Base-by-base conservation (phyloP, 2,113 vertebrate species). In the Lasiurus cinereus region DNA sequence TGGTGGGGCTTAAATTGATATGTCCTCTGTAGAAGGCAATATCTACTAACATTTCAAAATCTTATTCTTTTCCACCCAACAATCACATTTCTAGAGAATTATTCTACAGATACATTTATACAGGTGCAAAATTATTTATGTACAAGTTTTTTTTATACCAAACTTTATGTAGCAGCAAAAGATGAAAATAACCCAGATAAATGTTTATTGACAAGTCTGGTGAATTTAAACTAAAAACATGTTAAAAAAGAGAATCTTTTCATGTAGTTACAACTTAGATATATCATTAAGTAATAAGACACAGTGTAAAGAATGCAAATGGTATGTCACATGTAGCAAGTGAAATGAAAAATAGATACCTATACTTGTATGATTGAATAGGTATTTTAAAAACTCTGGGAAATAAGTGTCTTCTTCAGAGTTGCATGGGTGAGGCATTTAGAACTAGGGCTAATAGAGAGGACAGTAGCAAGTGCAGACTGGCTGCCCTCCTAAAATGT, bases 21-120 rank as follows among this genome's bases (percentile, higher is more conserved):
- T 22, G 36, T 31, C 19, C 70, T 16, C 22, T 13, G 6, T 27
- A 43, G 50, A 79, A 74, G 39, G 52, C n/a, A 88, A 59, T 78
- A n/a, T 13, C 76, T 48, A 72, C 64, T 64, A 69, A 87, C 69
- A 90, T 72, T 88, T 93, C 73, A 88, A 79, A 79, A n/a, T 22
- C n/a, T 69, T 76, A 39, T 56, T 86, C 72, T 77, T 66, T 43
- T 83, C 14, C 22, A 72, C 15, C 3, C 31, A 31, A 36, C 21
- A 9, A 56, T 66, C 59, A 56, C 31, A 93, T 87, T 87, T 72
- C 52, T 77, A 72, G 70, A 52, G 43, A 90, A 72, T 72, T 83
- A 73, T 83, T 95, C 83, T 78, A 39, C 16, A 66, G 33, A 39
- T 56, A 15, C 16, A 73, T 72, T 86, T 90, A 76, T 24, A 50